These are phyloP conservation scores for Himalopsyche anomala DNA, from an alignment of 2,888 invertebrate species.

Conservation along the genomic window DNA sequence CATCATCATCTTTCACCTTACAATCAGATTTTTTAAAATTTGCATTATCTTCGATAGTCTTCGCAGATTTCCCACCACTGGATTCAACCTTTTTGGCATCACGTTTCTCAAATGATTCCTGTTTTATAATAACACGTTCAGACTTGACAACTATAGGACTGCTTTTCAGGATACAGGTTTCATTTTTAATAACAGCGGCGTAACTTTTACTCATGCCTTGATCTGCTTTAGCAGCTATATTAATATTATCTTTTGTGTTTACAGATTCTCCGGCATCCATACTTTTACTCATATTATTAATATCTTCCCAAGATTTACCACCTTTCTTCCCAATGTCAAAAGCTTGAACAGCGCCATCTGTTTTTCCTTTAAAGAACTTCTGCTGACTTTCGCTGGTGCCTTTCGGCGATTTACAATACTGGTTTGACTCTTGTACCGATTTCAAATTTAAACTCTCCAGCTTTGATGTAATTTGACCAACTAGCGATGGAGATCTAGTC, in stretches of 20 bases:
- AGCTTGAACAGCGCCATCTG: slow-evolving; percentile 1
- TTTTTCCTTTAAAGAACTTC: slow-evolving; percentile 60
- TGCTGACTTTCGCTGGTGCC: slow-evolving; percentile 57
- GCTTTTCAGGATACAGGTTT: slow-evolving; percentile 32
- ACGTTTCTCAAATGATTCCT: slow-evolving; percentile 43
- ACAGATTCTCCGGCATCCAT: background rate
- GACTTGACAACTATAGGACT: slow-evolving; percentile 32
- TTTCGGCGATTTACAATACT: slow-evolving; percentile 54
- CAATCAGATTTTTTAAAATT: background rate
- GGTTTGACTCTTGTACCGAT: slow-evolving; percentile 57
- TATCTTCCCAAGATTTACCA: slow-evolving; percentile 14
- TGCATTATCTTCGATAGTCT: background rate
- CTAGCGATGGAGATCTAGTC: slow-evolving; percentile 62
- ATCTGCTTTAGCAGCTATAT: slow-evolving; percentile 20
- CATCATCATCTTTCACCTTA: background rate
- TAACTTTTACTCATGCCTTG: slow-evolving; percentile 52
- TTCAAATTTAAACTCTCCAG: slow-evolving; percentile 63
- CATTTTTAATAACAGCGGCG: slow-evolving; percentile 53
- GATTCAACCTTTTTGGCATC: slow-evolving; percentile 36
- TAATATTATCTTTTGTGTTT: slow-evolving; percentile 22
- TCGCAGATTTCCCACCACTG: slow-evolving; percentile 17
- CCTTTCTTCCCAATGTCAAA: slow-evolving; percentile 4
- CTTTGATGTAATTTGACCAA: slow-evolving; percentile 64
- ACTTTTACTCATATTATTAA: slow-evolving; percentile 28
- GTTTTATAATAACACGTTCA: slow-evolving; percentile 34